Base-by-base conservation (phyloP, 2,797 vertebrate genomes). In the Etheostoma perlongum region DNA sequence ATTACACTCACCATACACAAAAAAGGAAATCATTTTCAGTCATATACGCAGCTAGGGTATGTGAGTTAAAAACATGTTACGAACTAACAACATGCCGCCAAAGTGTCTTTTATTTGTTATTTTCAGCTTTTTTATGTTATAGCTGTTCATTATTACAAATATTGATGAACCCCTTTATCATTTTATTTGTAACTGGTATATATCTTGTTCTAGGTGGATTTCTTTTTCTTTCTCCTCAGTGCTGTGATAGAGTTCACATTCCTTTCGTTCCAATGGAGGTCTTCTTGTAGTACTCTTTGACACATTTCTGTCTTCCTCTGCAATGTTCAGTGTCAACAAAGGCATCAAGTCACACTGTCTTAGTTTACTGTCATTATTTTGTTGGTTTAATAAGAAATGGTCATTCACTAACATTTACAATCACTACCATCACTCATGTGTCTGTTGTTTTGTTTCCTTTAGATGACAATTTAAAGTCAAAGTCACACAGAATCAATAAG, bases 1-100 rank as follows among this genome's bases (percentile, higher is more conserved):
- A 83, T 62, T 76, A 74, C 80, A 76, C 4, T 51, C 51, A 30
- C 18, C 62, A 46, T 58, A 36, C 36, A 36, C 36, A 36, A 36
- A 36, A 2, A 36, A 40, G 2, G 2, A 11, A 44, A 44, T 44
- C 42, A 44, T 40, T 40, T 40, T 40, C 36, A 40, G 19, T 62
- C 18, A 25, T 44, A 23, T 30, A 9, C 36, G 19, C 25, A 58
- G 57, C 40, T 54, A 27, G 12, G 16, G 58, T 6, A 18, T 7
- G 12, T 21, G 9, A 57, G 44, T 44, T 44, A 44, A 44, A 44
- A 44, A 40, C 9, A 40, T 40, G 36, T 40, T 40, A 40, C 10
- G 10, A 3, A 40, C 36, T 12, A 40, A 9, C 10, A 40, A 12
- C 10, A 40, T 4, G 36, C 36, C 11, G 10, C 36, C 36, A 11